Base-by-base conservation (phyloP, 2,888 invertebrate genomes). In the Dicyrtomina minuta region DNA sequence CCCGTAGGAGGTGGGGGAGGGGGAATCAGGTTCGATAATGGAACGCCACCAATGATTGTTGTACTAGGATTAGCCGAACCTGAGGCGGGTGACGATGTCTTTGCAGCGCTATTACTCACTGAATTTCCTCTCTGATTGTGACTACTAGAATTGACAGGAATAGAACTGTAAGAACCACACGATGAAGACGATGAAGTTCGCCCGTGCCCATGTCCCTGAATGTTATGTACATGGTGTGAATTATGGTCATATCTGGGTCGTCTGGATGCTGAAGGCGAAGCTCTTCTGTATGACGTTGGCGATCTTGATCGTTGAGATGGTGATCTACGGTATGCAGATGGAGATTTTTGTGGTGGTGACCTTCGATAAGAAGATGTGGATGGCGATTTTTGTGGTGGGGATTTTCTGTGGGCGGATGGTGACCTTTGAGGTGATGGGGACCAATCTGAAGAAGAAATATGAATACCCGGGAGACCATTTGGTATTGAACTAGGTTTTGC, bases 1-100 rank as follows among this genome's bases (percentile, higher is more conserved):
- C 39, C 22, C 5, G 58, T 22, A 5, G 66, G 49, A 1, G 67
- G 56, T n/a, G 67, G 59, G 2, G 67, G 60, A 27, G 67, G 67
- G 12, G 62, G 62, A 13, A 46, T 66, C 10, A 60, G 20, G n/a
- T 39, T 59, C 4, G 51, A 22, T 22, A 67, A 24, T 41, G 67
- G 60, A 10, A 67, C 67, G 3, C 67, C 67, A 41, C 67, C 67
- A 49, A 67, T 60, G 33, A 67, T 67, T n/a, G 67, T 59, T 26
- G 65, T 53, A 65, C 24, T 65, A 22, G 39, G n/a, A 51, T 65
- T 61, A 5, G 51, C 17, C 5, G 58, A 39, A 41, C 39, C 20
- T 17, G 58, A 5, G 4, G 15, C 26, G 1, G 49, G 33, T 12
- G 64, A 27, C 15, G 46, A 24, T 26, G 13, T n/a, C n/a, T 15